phyloP scores from a whole-genome alignment of 2,888 invertebrate genomes.

The Microplitis manilae region DNA sequence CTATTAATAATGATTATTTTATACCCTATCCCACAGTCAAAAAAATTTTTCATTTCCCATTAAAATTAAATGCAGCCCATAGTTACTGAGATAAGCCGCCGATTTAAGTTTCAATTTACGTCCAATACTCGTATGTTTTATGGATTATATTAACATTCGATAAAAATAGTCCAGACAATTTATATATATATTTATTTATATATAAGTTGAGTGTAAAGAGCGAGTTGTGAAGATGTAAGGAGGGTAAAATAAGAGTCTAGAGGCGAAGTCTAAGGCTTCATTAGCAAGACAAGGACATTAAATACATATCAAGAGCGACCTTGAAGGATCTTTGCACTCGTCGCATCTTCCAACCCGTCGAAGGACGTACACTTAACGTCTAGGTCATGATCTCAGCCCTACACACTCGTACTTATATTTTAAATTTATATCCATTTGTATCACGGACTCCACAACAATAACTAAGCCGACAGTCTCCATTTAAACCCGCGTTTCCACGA shows the following conservation, averaged over 20 bases:
- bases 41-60: neutral
- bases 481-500: too few relatives aligned
- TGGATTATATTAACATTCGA: neutral
- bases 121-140: neutral
- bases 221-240: neutral
- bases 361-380: slow-evolving; percentile 63
- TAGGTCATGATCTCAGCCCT: slow-evolving; percentile 62
- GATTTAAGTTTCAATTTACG: neutral
- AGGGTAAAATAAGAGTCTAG: slow-evolving; percentile 7
- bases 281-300: slow-evolving; percentile 67
- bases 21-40: neutral
- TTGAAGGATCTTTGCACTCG: slow-evolving; percentile 70
- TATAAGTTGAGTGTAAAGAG: too few relatives aligned
- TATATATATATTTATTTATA: too few relatives aligned
- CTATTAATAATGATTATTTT: slow-evolving; percentile 7
- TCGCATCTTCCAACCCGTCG: slow-evolving; percentile 61
- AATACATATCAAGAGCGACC: slow-evolving; percentile 56
- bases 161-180: too few relatives aligned
- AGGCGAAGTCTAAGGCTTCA: slow-evolving; percentile 55
- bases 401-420: neutral
- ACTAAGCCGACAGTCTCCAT: too few relatives aligned
- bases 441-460: too few relatives aligned
- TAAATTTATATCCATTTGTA: neutral
- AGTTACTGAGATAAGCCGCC: neutral
- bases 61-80: neutral